Base-by-base conservation (phyloP, 2,797 vertebrate species). In the Gallinago solitaria region DNA sequence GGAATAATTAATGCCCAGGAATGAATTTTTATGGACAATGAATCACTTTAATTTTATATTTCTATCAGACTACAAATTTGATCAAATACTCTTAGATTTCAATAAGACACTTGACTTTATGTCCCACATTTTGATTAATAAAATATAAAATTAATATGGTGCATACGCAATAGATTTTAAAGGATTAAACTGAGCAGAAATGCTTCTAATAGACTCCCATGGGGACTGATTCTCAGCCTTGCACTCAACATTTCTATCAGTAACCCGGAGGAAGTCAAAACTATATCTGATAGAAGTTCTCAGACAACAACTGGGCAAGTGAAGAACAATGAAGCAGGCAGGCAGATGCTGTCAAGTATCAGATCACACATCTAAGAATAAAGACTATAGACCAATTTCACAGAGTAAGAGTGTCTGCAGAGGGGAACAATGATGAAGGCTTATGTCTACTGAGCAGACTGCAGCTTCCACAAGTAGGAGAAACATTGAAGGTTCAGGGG, bases 1-100 rank as follows among this genome's bases (percentile, higher is more conserved):
- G 56, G 83, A 92, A 95, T 93, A 94, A 94, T 90, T 96, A 92
- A 96, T 84, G 71, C n/a, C 59, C 71, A 80, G 43, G 35, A 90
- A 60, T 2, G 2, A 76, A 33, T 76, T 88, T 89, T 93, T 92
- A 93, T 1, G 24, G 93, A 79, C 81, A 82, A 74, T 87, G 43
- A 91, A 85, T 85, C 88, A 84, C 48, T 90, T 88, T 7, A 71
- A 87, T 83, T 89, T 83, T 74, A 45, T 82, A 75, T 89, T 89
- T 87, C 87, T 75, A 60, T 84, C 51, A 35, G 39, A 56, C 63
- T 73, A 48, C 48, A 93, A 76, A 82, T 92, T 82, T 92, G 51
- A 92, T 93, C 74, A 51, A 90, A 85, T 30, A 70, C 65, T 89
- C 90, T 83, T 59, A 85, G 35, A 89, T 89, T 84, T 84, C 92